Evolutionary conservation across 2,888 invertebrate species (phyloP).

Genomic region (Thymelicus acteon): DNA sequence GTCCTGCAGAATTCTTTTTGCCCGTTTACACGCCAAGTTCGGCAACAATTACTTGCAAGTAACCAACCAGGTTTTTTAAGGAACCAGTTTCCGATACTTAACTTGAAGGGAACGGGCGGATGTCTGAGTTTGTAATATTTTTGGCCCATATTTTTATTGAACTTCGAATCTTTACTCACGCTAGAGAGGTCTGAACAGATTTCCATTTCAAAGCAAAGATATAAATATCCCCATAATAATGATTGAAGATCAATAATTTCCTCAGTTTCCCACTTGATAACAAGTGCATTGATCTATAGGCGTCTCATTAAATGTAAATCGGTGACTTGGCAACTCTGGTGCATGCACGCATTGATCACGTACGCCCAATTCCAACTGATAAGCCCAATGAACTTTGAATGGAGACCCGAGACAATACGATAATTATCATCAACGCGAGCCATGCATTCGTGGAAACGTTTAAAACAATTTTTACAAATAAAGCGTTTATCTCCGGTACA

Average conservation of each 20-base stretch:
- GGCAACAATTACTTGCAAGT: slow-evolving; percentile 21
- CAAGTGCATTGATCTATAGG: background rate
- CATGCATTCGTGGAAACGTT: slow-evolving; percentile 21
- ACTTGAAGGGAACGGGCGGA: background rate
- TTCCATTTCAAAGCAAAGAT: background rate
- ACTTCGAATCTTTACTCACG: too few species aligned
- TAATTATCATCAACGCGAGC: slow-evolving; percentile 54
- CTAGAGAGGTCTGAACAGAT: too few species aligned
- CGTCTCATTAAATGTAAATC: background rate
- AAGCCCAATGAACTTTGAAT: slow-evolving; percentile 56
- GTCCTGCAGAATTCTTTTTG: slow-evolving; percentile 10
- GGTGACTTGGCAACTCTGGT: background rate
- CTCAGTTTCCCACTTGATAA: background rate
- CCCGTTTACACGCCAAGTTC: slow-evolving; percentile 17
- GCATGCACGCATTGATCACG: slow-evolving; percentile 34
- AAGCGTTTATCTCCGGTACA: background rate
- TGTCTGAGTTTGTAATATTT: too few species aligned
- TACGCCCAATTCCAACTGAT: slow-evolving; percentile 49
- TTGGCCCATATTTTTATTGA: too few species aligned
- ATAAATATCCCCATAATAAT: background rate
- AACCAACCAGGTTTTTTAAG: slow-evolving; percentile 12
- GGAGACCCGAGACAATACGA: slow-evolving; percentile 45
- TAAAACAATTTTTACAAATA: slow-evolving; percentile 6
- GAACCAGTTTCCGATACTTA: background rate
- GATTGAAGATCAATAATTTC: background rate